phyloP scores from a whole-genome alignment of 2,888 invertebrate species.

The Corythucha ciliata region DNA sequence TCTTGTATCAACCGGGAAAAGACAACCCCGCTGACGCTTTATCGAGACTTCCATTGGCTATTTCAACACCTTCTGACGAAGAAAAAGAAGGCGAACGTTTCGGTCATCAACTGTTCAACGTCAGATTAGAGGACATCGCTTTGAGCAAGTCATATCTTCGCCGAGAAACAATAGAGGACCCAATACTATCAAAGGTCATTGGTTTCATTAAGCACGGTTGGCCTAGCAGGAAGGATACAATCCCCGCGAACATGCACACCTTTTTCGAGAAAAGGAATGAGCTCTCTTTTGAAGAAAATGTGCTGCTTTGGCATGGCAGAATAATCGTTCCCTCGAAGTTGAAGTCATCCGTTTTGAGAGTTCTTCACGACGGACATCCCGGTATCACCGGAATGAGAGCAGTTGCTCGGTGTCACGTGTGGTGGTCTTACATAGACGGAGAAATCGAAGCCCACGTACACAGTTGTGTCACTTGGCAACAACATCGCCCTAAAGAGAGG shows the following conservation, averaged over 20 bases:
- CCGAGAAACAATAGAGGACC: background rate
- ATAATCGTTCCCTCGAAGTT: conserved; percentile 19
- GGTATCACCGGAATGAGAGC: conserved; percentile 26
- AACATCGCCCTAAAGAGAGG: conserved; percentile 25
- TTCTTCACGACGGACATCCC: conserved; percentile 26
- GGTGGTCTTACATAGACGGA: conserved; percentile 7
- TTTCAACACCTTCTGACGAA: background rate
- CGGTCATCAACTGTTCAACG: background rate
- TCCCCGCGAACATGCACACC: background rate
- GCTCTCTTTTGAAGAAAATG: conserved; percentile 2
- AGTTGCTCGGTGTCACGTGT: conserved; percentile 1
- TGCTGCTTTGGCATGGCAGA: conserved; percentile 12
- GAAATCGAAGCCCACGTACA: conserved; percentile 7
- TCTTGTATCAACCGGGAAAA: background rate
- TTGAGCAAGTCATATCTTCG: background rate
- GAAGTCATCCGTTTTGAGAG: conserved; percentile 1
- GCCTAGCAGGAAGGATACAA: background rate
- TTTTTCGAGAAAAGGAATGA: conserved; percentile 1
- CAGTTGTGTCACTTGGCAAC: conserved; percentile 21
- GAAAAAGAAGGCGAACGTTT: background rate
- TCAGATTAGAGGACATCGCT: background rate
- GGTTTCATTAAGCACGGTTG: background rate
- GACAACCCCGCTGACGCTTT: conserved; percentile 15
- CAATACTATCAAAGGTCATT: background rate
- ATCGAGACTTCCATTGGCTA: conserved; percentile 14